These are phyloP conservation scores for Exephanes ischioxanthus DNA, from an alignment of 2,888 invertebrate genomes.

Conservation along the genomic window DNA sequence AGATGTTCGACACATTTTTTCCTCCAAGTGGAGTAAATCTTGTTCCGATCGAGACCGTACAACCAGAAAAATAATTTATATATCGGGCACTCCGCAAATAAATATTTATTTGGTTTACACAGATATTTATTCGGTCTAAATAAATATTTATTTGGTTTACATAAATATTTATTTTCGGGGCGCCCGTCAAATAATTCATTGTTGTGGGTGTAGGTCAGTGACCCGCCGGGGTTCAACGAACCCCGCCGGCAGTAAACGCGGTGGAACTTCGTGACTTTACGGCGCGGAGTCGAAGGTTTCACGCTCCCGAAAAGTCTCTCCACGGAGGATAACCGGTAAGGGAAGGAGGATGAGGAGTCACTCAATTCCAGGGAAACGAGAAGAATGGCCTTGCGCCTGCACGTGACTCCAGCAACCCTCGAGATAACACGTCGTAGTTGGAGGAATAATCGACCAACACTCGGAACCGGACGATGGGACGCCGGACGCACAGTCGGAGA, in stretches of 20 bases:
- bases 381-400: not conserved
- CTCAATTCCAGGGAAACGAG: not conserved
- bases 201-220: not conserved
- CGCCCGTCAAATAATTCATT: too few relatives aligned
- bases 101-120: too few relatives aligned
- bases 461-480: not conserved
- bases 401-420: not conserved
- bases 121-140: too few relatives aligned
- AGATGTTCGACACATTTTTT: too few relatives aligned
- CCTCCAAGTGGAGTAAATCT: too few relatives aligned
- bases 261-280: not conserved
- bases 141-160: too few relatives aligned
- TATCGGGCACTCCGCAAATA: too few relatives aligned
- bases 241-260: not conserved
- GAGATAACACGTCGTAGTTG: not conserved
- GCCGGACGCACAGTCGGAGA: not conserved
- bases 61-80: too few relatives aligned
- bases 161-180: too few relatives aligned
- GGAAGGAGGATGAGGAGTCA: not conserved
- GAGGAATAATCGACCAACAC: conserved; percentile 15
- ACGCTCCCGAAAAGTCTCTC: not conserved
- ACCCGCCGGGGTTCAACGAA: not conserved
- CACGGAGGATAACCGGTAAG: not conserved
- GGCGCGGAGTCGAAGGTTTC: not conserved
- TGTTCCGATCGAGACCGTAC: not conserved